Percentiles rank a stretch among this genome's conserved stretches.
Conservation (phyloP, 2,888 invertebrate genomes). For the Phyllotreta striolata region DNA sequence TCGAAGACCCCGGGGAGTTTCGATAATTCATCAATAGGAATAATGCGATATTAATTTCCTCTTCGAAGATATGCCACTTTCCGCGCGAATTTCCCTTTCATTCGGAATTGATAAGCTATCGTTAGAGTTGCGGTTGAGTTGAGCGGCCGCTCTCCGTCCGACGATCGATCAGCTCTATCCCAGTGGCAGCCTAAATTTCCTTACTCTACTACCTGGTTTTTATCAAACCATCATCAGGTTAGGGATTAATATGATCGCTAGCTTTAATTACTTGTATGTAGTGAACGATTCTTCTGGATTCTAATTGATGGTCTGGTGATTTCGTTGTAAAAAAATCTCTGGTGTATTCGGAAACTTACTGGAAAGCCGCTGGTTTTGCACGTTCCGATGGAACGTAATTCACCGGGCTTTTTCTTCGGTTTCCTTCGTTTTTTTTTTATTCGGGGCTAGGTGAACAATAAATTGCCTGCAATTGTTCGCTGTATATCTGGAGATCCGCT, state of each 20-base stretch:
- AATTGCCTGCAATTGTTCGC: constrained; percentile 36
- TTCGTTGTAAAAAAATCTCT: background rate
- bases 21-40: constrained; percentile 33
- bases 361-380: constrained; percentile 21
- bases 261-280: background rate
- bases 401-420: constrained; percentile 34
- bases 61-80: constrained; percentile 34
- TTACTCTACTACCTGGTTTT: too few relatives aligned
- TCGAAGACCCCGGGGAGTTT: constrained; percentile 21
- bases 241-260: background rate
- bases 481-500: constrained; percentile 19
- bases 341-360: background rate
- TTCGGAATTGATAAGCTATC: constrained; percentile 40
- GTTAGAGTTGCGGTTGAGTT: constrained; percentile 39
- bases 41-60: constrained; percentile 41
- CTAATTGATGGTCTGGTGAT: background rate
- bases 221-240: background rate
- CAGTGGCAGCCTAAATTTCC: constrained; percentile 16
- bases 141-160: constrained; percentile 28
- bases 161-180: constrained; percentile 34
- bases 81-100: constrained; percentile 33
- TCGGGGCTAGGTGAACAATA: constrained; percentile 31
- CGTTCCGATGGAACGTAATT: constrained; percentile 32
- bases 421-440: too few relatives aligned
- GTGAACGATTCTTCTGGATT: constrained; percentile 1